phyloP scores from a whole-genome alignment of 2,797 vertebrate genomes.

The Brachyrhaphis roseni region DNA sequence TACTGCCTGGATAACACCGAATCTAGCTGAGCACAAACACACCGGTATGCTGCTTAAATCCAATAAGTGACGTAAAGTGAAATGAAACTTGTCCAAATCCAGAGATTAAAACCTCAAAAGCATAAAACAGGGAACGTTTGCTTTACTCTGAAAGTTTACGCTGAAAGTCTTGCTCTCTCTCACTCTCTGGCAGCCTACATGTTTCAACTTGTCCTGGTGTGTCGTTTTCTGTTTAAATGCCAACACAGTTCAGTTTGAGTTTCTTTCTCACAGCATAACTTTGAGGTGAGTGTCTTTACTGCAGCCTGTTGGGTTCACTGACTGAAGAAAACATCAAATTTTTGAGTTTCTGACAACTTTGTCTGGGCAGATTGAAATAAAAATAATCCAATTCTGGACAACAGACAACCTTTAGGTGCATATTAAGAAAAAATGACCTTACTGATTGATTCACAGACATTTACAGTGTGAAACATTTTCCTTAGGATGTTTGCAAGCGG shows the following conservation, averaged over 20 bases:
- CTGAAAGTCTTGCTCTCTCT: background rate
- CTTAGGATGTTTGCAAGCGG: background rate
- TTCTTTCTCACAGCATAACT: background rate
- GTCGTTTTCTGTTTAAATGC: background rate
- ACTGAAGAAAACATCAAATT: background rate
- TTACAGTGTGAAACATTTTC: background rate
- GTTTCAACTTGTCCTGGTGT: background rate
- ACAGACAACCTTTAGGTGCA: background rate
- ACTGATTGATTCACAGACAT: background rate
- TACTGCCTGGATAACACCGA: conserved; percentile 72
- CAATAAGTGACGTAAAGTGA: conserved; percentile 49
- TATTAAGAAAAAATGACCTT: background rate
- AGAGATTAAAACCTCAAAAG: background rate
- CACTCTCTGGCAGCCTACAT: background rate
- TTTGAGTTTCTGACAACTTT: background rate
- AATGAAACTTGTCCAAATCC: background rate
- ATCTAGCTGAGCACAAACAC: conserved; percentile 61
- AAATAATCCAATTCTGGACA: background rate
- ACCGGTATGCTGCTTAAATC: conserved; percentile 60
- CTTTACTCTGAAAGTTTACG: background rate
- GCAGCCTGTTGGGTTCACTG: background rate
- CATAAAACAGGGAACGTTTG: background rate
- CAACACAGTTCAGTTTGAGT: background rate
- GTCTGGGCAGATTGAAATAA: background rate
- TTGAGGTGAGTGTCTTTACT: background rate